Percentiles rank a stretch among this genome's conserved stretches.
Conservation (phyloP, 2,113 vertebrate species). For the Piaya cayana region DNA sequence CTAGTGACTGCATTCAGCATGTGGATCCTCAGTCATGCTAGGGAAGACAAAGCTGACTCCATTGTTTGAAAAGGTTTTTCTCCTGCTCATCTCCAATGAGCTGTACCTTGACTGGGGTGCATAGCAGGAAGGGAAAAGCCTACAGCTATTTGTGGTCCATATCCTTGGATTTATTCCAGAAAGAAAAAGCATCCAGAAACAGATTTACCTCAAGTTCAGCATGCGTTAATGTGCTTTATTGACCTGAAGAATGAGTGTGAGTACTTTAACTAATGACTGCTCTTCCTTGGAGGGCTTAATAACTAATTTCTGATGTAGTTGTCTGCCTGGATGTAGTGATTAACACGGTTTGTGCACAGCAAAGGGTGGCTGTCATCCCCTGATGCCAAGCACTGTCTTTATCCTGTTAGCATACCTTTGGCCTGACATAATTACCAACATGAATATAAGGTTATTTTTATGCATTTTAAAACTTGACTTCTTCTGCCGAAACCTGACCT, state of each 20-base stretch:
- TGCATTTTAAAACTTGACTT: not conserved
- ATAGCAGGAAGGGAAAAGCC: not conserved
- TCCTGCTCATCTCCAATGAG: not conserved
- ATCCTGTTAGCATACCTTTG: not conserved
- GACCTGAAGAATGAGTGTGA: not conserved
- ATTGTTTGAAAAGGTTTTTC: not conserved
- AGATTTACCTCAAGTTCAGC: not conserved
- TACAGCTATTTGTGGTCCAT: not conserved
- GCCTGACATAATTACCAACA: not conserved
- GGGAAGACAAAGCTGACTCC: not conserved
- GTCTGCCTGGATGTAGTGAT: rapidly evolving
- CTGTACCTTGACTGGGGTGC: not conserved
- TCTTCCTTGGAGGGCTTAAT: not conserved
- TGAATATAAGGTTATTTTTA: not conserved
- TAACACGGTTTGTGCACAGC: rapidly evolving
- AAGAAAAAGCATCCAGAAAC: not conserved
- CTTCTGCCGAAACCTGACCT: not conserved
- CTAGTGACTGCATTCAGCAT: rapidly evolving
- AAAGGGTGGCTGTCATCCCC: not conserved
- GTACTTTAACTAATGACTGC: not conserved
- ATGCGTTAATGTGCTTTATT: not conserved
- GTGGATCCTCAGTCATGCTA: not conserved
- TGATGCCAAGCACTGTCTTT: not conserved
- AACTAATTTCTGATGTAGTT: not conserved
- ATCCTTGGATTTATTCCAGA: not conserved